Conservation (phyloP, 2,113 vertebrate genomes). For the Dasyurus viverrinus region DNA sequence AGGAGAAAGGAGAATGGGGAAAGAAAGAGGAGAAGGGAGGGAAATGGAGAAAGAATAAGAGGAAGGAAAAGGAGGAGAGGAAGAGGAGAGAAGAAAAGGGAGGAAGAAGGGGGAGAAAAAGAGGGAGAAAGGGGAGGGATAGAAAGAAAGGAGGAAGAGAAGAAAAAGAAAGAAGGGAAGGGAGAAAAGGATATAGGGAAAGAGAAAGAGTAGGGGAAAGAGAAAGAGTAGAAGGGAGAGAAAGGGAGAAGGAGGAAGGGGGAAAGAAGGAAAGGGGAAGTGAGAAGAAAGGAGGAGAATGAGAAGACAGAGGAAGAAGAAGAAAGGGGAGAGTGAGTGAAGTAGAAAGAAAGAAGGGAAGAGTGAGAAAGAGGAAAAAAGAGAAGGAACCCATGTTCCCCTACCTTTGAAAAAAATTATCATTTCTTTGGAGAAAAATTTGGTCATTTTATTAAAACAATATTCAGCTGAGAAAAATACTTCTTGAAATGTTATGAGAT, state of each 20-base stretch:
- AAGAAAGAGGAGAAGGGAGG: background rate
- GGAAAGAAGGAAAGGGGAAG: background rate
- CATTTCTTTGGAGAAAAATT: background rate
- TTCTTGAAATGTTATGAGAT: background rate
- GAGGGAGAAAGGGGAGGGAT: too few relatives aligned
- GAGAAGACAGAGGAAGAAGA: background rate
- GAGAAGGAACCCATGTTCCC: background rate
- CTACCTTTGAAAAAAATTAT: background rate
- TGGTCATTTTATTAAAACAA: background rate
- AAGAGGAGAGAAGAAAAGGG: background rate
- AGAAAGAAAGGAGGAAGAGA: accelerated
- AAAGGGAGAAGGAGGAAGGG: background rate
- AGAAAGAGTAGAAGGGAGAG: too few relatives aligned
- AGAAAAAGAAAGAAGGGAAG: background rate
- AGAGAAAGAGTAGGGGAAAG: too few relatives aligned
- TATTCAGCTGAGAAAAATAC: background rate
- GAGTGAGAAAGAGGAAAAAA: too few relatives aligned
- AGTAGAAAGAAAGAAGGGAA: too few relatives aligned
- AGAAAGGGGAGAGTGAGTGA: background rate
- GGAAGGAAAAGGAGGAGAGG: background rate
- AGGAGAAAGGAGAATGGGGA: too few relatives aligned
- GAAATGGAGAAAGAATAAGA: background rate
- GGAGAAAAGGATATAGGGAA: too few relatives aligned
- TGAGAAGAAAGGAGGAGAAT: background rate
- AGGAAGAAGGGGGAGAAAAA: background rate